Conservation (phyloP, 2,888 invertebrate genomes). For the Caenorhabditis auriculariae region DNA sequence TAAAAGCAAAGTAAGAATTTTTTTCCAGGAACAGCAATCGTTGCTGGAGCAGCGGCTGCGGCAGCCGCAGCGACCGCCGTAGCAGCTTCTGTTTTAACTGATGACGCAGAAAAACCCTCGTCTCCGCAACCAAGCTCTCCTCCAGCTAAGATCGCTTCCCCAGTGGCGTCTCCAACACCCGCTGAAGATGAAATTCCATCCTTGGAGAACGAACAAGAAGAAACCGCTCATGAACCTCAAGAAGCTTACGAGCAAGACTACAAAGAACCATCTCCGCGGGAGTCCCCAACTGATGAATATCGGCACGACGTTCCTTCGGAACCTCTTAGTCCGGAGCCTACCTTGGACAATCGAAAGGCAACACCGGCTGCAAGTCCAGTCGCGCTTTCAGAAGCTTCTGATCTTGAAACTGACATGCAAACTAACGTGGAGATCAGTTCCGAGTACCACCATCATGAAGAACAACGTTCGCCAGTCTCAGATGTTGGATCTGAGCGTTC, state of each 20-base stretch:
- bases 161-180: not conserved
- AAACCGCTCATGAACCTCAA: not conserved
- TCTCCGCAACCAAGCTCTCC: conserved; percentile 1
- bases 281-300: too few species aligned
- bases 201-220: not conserved
- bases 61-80: conserved; percentile 24
- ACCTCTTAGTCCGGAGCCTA: too few species aligned
- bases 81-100: not conserved
- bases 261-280: not conserved
- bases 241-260: not conserved
- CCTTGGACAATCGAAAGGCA: too few species aligned
- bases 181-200: conserved; percentile 2
- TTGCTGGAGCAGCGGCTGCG: conserved; percentile 19
- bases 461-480: too few species aligned
- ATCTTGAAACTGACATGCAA: too few species aligned
- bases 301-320: too few species aligned
- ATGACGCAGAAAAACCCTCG: conserved; percentile 5
- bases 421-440: too few species aligned
- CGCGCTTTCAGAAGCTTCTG: too few species aligned
- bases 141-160: not conserved
- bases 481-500: too few species aligned
- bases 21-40: conserved; percentile 15
- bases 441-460: too few species aligned
- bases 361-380: too few species aligned
- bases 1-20: conserved; percentile 12